phyloP scores from a whole-genome alignment of 2,797 vertebrate species.

The Triplophysa yarkandensis region DNA sequence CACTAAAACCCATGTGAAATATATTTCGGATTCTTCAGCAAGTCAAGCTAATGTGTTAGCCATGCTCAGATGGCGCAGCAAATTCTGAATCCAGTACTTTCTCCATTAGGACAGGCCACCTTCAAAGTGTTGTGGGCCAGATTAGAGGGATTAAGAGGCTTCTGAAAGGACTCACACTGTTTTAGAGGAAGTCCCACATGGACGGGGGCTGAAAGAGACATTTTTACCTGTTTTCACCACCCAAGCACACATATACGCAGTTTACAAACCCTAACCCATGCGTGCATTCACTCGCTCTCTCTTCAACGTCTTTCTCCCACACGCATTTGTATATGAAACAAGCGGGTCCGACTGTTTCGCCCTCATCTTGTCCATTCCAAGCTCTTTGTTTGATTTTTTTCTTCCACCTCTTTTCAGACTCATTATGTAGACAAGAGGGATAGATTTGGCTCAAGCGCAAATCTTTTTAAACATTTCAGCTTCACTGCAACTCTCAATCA shows the following conservation, averaged over 20 bases:
- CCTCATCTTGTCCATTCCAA: conserved; percentile 63
- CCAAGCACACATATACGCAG: conserved; percentile 53
- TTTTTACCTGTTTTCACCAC: conserved; percentile 77
- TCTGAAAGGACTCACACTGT: conserved; percentile 89
- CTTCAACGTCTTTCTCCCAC: conserved; percentile 23
- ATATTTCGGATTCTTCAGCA: neutral
- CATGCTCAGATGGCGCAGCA: conserved; percentile 49
- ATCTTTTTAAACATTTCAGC: conserved; percentile 59
- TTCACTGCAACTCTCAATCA: conserved; percentile 57
- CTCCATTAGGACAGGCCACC: conserved; percentile 78
- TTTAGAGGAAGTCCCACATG: conserved; percentile 86
- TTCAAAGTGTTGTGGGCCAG: conserved; percentile 91
- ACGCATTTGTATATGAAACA: conserved; percentile 38
- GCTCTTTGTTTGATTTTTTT: conserved; percentile 60
- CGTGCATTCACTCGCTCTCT: conserved; percentile 22
- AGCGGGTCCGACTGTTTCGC: conserved; percentile 32
- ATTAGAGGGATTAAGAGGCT: conserved; percentile 94
- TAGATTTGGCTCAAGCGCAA: conserved; percentile 57
- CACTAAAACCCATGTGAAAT: neutral
- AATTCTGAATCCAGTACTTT: conserved; percentile 55
- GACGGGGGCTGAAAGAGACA: conserved; percentile 83
- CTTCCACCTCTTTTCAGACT: conserved; percentile 47
- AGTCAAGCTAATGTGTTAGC: neutral
- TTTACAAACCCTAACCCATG: conserved; percentile 23
- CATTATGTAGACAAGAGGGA: conserved; percentile 55